Conservation (phyloP, 1,140 invertebrate genomes). For the Drosophila pachea region DNA sequence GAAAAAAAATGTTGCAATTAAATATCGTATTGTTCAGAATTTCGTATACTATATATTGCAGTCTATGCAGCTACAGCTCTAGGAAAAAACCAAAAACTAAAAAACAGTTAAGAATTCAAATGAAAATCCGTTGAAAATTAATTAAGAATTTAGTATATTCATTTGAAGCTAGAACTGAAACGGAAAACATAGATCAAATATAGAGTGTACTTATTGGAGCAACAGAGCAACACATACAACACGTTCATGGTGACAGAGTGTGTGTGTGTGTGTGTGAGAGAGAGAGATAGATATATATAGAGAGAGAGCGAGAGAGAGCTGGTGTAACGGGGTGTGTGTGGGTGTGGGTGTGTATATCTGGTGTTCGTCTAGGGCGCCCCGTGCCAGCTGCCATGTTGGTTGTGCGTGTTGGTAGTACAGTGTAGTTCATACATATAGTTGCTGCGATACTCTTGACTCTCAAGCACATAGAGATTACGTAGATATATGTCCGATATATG, state of each 20-base stretch:
- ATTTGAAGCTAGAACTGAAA: slow-evolving; percentile 39
- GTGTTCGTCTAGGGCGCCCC: slow-evolving; percentile 30
- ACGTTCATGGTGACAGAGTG: no score
- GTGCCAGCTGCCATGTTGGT: slow-evolving; percentile 49
- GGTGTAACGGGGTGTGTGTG: slow-evolving; percentile 7
- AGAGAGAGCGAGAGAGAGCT: slow-evolving; percentile 50
- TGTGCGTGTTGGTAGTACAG: slow-evolving; percentile 25
- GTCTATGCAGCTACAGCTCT: slow-evolving; percentile 53
- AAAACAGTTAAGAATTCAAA: background rate
- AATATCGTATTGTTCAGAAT: slow-evolving; percentile 64
- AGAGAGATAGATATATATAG: background rate
- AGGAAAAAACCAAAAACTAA: slow-evolving; percentile 41
- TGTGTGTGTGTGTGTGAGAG: no score
- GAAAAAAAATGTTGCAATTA: slow-evolving; percentile 66
- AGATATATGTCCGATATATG: background rate
- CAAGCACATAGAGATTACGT: no score
- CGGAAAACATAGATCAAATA: slow-evolving; percentile 12
- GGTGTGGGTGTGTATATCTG: slow-evolving; percentile 10
- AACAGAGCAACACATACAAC: slow-evolving; percentile 66
- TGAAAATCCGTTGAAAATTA: slow-evolving; percentile 4
- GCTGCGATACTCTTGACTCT: background rate
- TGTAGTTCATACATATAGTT: background rate
- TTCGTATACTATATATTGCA: slow-evolving; percentile 31
- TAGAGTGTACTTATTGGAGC: slow-evolving; percentile 27
- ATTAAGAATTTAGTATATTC: background rate